Evolutionary conservation across 2,888 invertebrate genomes (phyloP).

Genomic region (Ellobium chinense): DNA sequence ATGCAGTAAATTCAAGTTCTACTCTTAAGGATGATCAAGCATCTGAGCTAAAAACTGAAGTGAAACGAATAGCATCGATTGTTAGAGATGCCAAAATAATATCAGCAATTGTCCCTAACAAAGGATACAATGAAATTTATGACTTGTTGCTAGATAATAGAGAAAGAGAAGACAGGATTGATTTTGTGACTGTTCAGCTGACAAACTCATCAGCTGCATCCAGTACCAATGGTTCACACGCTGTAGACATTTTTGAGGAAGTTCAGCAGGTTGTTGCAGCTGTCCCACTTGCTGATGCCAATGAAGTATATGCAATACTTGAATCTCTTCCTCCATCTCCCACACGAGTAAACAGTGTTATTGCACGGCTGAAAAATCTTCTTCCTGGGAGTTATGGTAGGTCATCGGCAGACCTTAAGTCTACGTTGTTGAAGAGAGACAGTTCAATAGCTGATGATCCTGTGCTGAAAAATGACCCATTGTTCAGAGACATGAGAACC

Average conservation of each 20-base stretch:
- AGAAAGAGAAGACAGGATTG: conserved; percentile 59
- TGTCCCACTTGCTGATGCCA: conserved; percentile 50
- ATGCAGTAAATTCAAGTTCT: neutral
- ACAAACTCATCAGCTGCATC: conserved; percentile 50
- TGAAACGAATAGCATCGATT: conserved; percentile 60
- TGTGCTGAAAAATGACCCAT: conserved; percentile 62
- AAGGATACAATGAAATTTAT: conserved; percentile 59
- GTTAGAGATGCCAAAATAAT: conserved; percentile 62
- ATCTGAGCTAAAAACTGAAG: conserved; percentile 8
- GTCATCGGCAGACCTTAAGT: neutral
- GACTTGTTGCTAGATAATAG: conserved; percentile 57
- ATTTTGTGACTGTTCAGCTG: conserved; percentile 63
- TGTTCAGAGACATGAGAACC: conserved; percentile 67
- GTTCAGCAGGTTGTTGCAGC: conserved; percentile 44
- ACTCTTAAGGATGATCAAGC: neutral
- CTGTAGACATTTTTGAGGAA: conserved; percentile 48
- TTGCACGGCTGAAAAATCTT: conserved; percentile 37
- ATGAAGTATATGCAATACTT: conserved; percentile 52
- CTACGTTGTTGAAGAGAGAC: conserved; percentile 25
- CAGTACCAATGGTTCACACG: neutral
- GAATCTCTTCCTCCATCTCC: conserved; percentile 41
- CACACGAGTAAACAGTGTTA: conserved; percentile 46
- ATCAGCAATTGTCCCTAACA: conserved; percentile 53
- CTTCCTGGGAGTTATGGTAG: conserved; percentile 18
- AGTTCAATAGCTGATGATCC: conserved; percentile 57